Conservation (phyloP, 2,888 invertebrate species). For the Elmis aenea region DNA sequence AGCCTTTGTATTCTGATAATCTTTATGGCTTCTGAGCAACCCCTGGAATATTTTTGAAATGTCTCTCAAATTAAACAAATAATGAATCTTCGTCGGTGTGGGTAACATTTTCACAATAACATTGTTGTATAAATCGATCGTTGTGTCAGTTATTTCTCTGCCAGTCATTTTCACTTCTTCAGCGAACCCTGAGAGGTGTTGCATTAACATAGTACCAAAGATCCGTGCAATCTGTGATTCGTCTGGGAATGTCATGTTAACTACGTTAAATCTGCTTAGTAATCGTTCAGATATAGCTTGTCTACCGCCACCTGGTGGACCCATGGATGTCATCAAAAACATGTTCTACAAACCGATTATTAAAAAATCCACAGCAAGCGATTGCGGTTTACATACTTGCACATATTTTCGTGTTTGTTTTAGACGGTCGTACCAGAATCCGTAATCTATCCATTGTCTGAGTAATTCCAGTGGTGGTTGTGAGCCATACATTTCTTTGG, state of each 20-base stretch:
- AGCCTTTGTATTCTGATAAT: slow-evolving; percentile 67
- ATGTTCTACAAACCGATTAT: slow-evolving; percentile 55
- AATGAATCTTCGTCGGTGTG: slow-evolving; percentile 86
- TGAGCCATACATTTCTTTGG: slow-evolving; percentile 81
- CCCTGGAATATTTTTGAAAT: slow-evolving; percentile 85
- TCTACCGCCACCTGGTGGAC: slow-evolving; percentile 82
- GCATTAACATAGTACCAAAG: slow-evolving; percentile 78
- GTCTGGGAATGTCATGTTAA: slow-evolving; percentile 78
- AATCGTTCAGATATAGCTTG: slow-evolving; percentile 74
- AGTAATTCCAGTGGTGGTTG: slow-evolving; percentile 84
- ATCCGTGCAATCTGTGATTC: slow-evolving; percentile 73
- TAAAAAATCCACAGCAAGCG: slow-evolving; percentile 1
- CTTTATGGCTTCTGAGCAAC: slow-evolving; percentile 68
- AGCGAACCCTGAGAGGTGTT: slow-evolving; percentile 72
- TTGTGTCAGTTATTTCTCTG: slow-evolving; percentile 63
- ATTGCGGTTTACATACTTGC: slow-evolving; percentile 48
- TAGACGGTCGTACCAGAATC: slow-evolving; percentile 81
- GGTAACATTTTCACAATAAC: slow-evolving; percentile 73
- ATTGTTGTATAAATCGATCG: slow-evolving; percentile 71
- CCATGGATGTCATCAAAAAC: slow-evolving; percentile 75
- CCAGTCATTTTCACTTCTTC: slow-evolving; percentile 73
- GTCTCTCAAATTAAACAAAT: slow-evolving; percentile 82
- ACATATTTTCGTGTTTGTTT: slow-evolving; percentile 76
- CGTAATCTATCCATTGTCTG: slow-evolving; percentile 82
- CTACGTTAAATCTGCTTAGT: slow-evolving; percentile 69